Conservation (phyloP, 2,888 invertebrate genomes). For the Lacanobia oleracea region DNA sequence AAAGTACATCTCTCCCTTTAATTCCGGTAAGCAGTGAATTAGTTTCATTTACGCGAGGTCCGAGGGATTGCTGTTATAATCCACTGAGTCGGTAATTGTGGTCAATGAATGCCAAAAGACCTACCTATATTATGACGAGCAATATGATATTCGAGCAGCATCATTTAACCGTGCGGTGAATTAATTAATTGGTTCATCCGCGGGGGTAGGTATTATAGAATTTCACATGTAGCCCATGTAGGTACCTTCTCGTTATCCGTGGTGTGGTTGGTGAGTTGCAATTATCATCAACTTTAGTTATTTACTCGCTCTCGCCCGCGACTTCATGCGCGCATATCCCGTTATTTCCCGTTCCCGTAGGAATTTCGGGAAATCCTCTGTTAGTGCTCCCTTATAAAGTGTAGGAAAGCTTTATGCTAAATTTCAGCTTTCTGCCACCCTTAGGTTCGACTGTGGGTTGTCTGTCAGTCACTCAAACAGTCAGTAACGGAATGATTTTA, state of each 20-base stretch:
- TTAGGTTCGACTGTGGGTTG: too few relatives aligned
- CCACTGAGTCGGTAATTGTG: constrained; percentile 8
- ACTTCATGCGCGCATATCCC: too few relatives aligned
- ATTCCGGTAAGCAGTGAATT: not conserved
- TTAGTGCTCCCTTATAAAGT: too few relatives aligned
- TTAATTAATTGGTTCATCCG: constrained; percentile 39
- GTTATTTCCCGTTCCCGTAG: too few relatives aligned
- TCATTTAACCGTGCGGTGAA: constrained; percentile 31
- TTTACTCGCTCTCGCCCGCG: too few relatives aligned
- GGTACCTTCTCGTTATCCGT: constrained; percentile 13
- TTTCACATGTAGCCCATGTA: constrained; percentile 15
- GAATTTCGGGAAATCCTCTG: too few relatives aligned
- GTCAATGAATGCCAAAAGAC: not conserved
- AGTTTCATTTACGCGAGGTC: not conserved
- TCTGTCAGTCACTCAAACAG: too few relatives aligned
- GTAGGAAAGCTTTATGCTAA: too few relatives aligned
- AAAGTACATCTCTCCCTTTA: not conserved
- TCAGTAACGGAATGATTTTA: too few relatives aligned
- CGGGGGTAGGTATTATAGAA: constrained; percentile 15
- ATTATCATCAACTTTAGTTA: too few relatives aligned
- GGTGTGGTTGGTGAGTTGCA: constrained; percentile 3
- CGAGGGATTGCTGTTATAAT: not conserved
- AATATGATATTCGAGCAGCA: constrained; percentile 17
- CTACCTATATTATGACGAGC: constrained; percentile 25
- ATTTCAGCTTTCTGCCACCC: too few relatives aligned